Base-by-base conservation (phyloP, 92 coral and sea anemone genomes). In the Epizoanthus illoricatus region DNA sequence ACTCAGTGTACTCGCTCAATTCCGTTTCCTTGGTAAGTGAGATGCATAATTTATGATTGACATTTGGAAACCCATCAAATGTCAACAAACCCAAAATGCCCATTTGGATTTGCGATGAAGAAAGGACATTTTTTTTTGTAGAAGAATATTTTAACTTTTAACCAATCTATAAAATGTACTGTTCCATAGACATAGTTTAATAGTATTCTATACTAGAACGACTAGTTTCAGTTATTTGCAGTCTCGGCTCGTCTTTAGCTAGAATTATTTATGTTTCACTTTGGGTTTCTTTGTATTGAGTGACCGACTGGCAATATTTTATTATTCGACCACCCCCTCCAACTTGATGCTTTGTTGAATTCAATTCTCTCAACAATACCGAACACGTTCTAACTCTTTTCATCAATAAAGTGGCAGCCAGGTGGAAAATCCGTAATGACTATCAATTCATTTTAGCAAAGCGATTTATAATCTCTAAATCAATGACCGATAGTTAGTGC, bases 21-120 rank as follows among this genome's bases (percentile, higher is more conserved):
- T 73, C 80, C 89, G 94, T 92, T 84, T 58, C 93, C 93, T 74
- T 76, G 93, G 88, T 56, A 86, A 89, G 86, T 43, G 43, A 70
- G 49, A 57, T 93, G 86, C 73, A 93, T 93, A 69, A 91, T 93
- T 93, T 86, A 93, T 93, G 89, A 91, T 84, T 93, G 91, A 84
- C 94, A 86, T 74, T 74, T 80, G 41, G 82, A 78, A 63, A 21
- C 82, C 71, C 60, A 19, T 63, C 82, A 78, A 78, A 64, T 78
- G 82, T 78, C 71, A 63, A 76, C 69, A 60, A 52, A 17, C 24
- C 39, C 56, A 15, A 10, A 42, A 61, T 62, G 82, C 7, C 0
- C 81, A 39, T 56, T 56, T 56, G 5, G 15, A 13, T 58, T 74
- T 74, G 20, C 52, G 52, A 45, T 45, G 7, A 57, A 74, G 56